A percentile compares a stretch with the other conserved stretches of the same genome.
These are phyloP conservation scores for Ichneumoninae sp. DNA, from an alignment of 2,888 invertebrate genomes.

Conservation along the genomic window DNA sequence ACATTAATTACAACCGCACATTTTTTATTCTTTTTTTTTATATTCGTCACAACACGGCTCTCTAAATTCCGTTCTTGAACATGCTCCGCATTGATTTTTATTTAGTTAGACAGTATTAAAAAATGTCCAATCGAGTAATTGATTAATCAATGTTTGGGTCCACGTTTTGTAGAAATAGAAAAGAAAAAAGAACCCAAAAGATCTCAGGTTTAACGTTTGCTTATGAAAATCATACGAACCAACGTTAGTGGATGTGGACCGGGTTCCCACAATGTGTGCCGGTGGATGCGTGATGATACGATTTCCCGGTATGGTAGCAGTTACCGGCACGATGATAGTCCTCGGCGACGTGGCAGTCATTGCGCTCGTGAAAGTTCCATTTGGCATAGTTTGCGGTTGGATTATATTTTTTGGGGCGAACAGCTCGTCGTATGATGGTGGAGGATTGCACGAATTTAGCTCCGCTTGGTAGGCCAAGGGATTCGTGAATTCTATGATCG, in stretches of 20 bases:
- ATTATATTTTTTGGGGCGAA: slow-evolving; percentile 7
- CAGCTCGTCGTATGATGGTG: slow-evolving; percentile 12
- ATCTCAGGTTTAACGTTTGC: not conserved
- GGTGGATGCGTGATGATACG: not conserved
- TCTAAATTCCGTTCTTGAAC: not conserved
- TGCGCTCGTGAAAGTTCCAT: not conserved
- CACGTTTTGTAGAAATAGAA: not conserved
- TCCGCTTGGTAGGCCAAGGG: not conserved
- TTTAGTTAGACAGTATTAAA: not conserved
- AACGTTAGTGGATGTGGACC: not conserved
- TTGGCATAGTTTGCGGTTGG: not conserved
- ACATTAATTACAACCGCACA: not conserved
- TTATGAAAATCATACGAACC: not conserved
- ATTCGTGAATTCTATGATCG: not conserved
- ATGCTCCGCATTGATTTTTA: not conserved
- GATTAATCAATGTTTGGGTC: not conserved
- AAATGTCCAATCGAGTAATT: not conserved
- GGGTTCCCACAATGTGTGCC: not conserved
- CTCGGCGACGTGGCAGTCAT: slow-evolving; percentile 7
- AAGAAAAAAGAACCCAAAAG: not conserved
- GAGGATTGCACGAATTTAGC: not conserved
- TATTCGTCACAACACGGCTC: not conserved
- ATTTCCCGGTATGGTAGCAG: not conserved
- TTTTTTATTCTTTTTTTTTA: not conserved
- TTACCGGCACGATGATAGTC: not conserved